Evolutionary conservation across 2,113 vertebrate species (phyloP).

Genomic region (Paraplagusia blochii): DNA sequence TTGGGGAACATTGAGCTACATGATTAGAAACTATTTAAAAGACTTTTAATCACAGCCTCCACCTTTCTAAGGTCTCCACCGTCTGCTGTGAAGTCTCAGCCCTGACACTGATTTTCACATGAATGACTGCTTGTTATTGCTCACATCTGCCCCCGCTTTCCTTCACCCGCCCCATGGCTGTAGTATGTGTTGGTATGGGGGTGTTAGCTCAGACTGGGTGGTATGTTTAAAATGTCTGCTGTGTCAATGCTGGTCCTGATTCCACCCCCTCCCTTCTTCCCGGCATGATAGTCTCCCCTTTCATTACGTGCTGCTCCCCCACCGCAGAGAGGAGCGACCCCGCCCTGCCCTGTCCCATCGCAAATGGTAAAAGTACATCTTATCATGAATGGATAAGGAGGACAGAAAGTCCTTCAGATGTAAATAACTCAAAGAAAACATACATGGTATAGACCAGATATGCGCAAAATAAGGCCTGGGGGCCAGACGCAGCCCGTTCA

Average conservation of each 20-base stretch:
- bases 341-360: not conserved
- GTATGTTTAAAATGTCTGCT: constrained; percentile 62
- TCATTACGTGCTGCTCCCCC: not conserved
- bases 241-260: constrained; percentile 24
- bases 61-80: too few relatives aligned
- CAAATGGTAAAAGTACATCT: constrained; percentile 21
- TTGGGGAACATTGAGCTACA: too few relatives aligned
- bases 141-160: constrained; percentile 8
- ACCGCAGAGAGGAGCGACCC: constrained; percentile 13
- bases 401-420: not conserved
- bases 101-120: too few relatives aligned
- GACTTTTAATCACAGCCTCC: too few relatives aligned
- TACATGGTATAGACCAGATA: too few relatives aligned
- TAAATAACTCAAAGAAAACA: too few relatives aligned
- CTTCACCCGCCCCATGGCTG: not conserved
- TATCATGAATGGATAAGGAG: constrained; percentile 42
- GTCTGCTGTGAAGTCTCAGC: too few relatives aligned
- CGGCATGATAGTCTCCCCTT: constrained; percentile 10
- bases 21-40: too few relatives aligned
- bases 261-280: constrained; percentile 15
- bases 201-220: constrained; percentile 28
- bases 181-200: not conserved
- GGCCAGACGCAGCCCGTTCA: too few relatives aligned
- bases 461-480: too few relatives aligned
- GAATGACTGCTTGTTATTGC: constrained; percentile 32